These are phyloP conservation scores for Danio tinwini DNA, from an alignment of 2,797 vertebrate genomes.

Conservation along the genomic window DNA sequence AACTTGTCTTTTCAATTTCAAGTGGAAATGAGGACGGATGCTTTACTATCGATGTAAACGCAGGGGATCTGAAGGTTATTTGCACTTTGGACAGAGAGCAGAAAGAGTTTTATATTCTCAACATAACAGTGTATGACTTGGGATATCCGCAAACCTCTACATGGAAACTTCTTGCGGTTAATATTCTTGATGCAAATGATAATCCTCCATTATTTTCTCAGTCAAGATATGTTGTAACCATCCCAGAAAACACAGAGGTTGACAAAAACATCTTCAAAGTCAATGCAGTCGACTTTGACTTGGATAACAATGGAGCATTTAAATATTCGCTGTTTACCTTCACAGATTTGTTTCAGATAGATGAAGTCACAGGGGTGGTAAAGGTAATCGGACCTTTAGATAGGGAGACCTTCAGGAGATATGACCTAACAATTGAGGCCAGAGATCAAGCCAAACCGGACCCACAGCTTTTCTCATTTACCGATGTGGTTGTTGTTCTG, in stretches of 20 bases:
- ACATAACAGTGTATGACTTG: slow-evolving; percentile 91
- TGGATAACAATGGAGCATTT: slow-evolving; percentile 81
- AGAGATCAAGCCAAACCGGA: slow-evolving; percentile 84
- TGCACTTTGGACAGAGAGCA: slow-evolving; percentile 88
- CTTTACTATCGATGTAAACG: slow-evolving; percentile 88
- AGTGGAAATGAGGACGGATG: slow-evolving; percentile 92
- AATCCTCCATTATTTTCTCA: slow-evolving; percentile 88
- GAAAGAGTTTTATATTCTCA: slow-evolving; percentile 91
- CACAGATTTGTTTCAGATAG: slow-evolving; percentile 85
- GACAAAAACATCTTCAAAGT: slow-evolving; percentile 84
- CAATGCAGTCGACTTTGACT: slow-evolving; percentile 83
- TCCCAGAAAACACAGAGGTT: slow-evolving; percentile 84
- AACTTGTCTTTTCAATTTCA: slow-evolving; percentile 87
- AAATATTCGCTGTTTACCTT: slow-evolving; percentile 85
- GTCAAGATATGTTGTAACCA: slow-evolving; percentile 80
- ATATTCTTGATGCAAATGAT: slow-evolving; percentile 90
- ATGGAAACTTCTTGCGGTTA: slow-evolving; percentile 92
- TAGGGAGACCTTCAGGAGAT: slow-evolving; percentile 82
- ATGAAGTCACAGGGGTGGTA: slow-evolving; percentile 87
- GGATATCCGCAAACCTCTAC: slow-evolving; percentile 88
- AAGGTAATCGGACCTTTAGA: slow-evolving; percentile 83
- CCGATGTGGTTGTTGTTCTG: slow-evolving; percentile 84
- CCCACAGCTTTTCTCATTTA: slow-evolving; percentile 82
- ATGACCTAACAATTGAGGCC: slow-evolving; percentile 87
- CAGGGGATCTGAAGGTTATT: slow-evolving; percentile 84